Base-by-base conservation (phyloP, 2,888 invertebrate genomes). In the Branchellion lobata region DNA sequence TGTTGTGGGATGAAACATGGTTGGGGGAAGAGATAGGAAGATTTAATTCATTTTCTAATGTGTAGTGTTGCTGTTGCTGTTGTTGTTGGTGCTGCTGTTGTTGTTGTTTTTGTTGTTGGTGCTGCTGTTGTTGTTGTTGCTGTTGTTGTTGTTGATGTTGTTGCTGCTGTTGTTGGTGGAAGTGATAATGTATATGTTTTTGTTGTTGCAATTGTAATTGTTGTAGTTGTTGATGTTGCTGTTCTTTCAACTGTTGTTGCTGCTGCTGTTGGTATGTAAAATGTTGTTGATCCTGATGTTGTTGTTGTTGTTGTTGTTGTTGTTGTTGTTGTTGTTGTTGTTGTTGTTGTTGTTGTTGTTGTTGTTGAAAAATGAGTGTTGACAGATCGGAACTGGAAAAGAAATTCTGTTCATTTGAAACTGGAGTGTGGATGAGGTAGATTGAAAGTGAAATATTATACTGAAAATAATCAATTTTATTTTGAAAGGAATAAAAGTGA, bases 101-200 rank as follows among this genome's bases (percentile, higher is more conserved):
- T 33, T 27, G 51, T 51, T 51, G 75, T 51, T 73, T 33, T 73
- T 40, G 27, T n/a, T 36, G 8, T 27, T 29, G 18, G 14, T 24
- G 51, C 24, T 75, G 51, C 14, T 51, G 51, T 29, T 51, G 29
- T n/a, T 33, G 61, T 57, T 18, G 61, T 57, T 57, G 61, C 27
- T 31, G 75, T 36, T 53, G 33, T 75, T 51, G 75, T 51, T 51
- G 51, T 51, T 51, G 75, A 27, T 53, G 53, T 75, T 27, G 31
- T 29, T 29, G 21, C 24, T 29, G 33, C 14, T 40, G 51, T 29
- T 75, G n/a, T 14, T 51, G 51, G 5, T 51, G 33, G 33, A 8
- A 11, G 5, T 29, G 51, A 11, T n/a, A 14, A 5, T 14, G 14
- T 11, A 18, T 11, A 24, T 36, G 53, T 31, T 11, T 47, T 27